Conservation (phyloP, 2,888 invertebrate genomes). For the Drosophila tanythrix region DNA sequence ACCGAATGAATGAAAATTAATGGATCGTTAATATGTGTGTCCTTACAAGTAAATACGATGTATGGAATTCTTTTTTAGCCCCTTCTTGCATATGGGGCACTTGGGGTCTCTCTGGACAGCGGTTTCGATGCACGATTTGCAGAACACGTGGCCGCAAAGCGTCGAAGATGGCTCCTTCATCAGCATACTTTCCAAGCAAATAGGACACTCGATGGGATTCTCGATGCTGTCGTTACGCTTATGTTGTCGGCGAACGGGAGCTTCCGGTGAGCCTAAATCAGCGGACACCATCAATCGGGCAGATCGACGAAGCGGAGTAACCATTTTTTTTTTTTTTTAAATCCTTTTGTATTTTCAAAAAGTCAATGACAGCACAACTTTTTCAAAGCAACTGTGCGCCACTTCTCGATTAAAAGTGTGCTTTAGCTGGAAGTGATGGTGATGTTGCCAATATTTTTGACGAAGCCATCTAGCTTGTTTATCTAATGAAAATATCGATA, state of each 20-base stretch:
- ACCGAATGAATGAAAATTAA: neutral
- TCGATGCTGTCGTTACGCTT: neutral
- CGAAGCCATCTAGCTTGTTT: neutral
- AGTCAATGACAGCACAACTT: too few relatives aligned
- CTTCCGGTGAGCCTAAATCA: slow-evolving; percentile 41
- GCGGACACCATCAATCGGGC: neutral
- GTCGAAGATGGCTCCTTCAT: slow-evolving; percentile 67
- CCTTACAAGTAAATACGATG: slow-evolving; percentile 65
- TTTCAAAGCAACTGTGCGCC: too few relatives aligned
- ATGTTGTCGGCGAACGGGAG: neutral
- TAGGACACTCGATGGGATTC: slow-evolving; percentile 51
- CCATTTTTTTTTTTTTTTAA: too few relatives aligned
- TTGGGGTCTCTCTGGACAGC: slow-evolving; percentile 58
- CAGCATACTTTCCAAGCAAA: slow-evolving; percentile 69
- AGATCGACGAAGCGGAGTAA: neutral
- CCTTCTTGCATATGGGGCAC: slow-evolving; percentile 78
- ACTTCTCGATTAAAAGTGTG: too few relatives aligned
- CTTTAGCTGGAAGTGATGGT: neutral
- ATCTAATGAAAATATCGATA: neutral
- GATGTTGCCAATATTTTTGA: neutral
- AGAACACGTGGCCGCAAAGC: slow-evolving; percentile 78
- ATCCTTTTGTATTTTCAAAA: too few relatives aligned
- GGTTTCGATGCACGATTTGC: slow-evolving; percentile 62
- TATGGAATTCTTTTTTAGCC: slow-evolving; percentile 36
- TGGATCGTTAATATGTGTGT: too few relatives aligned